Evolutionary conservation across 2,888 invertebrate genomes (phyloP), one percentile per base, ranked within the genome.

Genomic region (Diloba caeruleocephala): DNA sequence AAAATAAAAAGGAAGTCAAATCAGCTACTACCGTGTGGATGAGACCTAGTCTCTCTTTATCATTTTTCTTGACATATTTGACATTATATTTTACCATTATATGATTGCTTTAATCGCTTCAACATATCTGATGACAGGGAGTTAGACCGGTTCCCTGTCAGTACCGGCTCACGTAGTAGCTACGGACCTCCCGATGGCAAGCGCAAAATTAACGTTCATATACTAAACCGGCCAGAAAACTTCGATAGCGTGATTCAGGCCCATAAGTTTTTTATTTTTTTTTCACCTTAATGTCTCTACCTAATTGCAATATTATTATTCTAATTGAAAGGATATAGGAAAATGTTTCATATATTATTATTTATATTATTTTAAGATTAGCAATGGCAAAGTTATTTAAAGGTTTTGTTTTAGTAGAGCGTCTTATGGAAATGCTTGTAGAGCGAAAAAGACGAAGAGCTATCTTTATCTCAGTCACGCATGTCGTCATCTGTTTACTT

Each of bases 21-120:
- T 87, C 70, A 89, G 92, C 91, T 92, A 92, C 92, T 90, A 72
- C 75, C 85, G 90, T 89, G 89, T 85, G 87, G 89, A 74, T 90
- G 91, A 91, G 90, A 86, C 88, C 79, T 74, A 74, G 85, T 81
- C 89, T 90, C 90, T 88, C 88, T 90, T 89, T 89, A 86, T 87
- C 81, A 84, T 87, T 88, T 59, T 90, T 88, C 87, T 88, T 89
- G 90, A 86, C 86, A 84, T 88, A 87, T 88, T 86, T 84, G 87
- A 87, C 85, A 86, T 84, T 86, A 82, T 87, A 86, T 74, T 77
- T 81, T 85, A 85, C 86, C 85, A 85, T 89, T 79, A 86, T 88
- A 88, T 89, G 88, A 88, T 87, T 87, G 85, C 87, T 86, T 86
- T n/a, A n/a, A 74, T 19, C 77, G 88, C 87, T 85, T 87, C 84